phyloP scores from a whole-genome alignment of 2,797 vertebrate species.

The Sebastes minor region DNA sequence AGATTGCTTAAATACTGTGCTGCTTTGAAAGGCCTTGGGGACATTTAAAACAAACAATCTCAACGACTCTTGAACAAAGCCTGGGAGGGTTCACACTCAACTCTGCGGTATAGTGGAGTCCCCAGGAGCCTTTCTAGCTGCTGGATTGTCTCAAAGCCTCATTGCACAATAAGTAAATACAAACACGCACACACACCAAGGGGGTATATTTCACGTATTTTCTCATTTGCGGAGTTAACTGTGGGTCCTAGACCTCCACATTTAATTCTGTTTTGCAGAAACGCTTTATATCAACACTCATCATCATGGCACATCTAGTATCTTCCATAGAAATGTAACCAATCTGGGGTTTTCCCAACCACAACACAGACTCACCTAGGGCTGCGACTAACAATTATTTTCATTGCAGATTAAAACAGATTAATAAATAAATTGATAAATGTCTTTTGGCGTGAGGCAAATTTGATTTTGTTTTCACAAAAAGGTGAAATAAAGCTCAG shows the following conservation, averaged over 20 bases:
- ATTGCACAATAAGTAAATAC: conserved; percentile 35
- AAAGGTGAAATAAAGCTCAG: neutral
- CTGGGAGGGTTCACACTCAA: conserved; percentile 44
- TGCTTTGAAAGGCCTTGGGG: conserved; percentile 30
- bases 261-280: neutral
- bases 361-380: neutral
- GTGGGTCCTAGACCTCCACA: neutral
- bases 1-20: conserved; percentile 19
- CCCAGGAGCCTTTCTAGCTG: conserved; percentile 23
- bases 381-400: too few relatives aligned
- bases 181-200: neutral
- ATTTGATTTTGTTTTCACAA: neutral
- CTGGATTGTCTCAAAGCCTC: conserved; percentile 20
- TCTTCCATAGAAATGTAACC: neutral
- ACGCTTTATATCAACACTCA: neutral
- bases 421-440: too few relatives aligned
- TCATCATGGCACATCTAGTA: neutral
- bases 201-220: neutral
- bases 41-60: conserved; percentile 54
- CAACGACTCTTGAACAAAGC: conserved; percentile 50
- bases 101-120: conserved; percentile 7
- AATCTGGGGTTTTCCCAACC: neutral
- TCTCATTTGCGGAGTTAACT: neutral
- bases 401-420: too few relatives aligned
- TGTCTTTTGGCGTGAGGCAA: neutral